Percentiles rank a stretch among this genome's conserved stretches.
These are phyloP conservation scores for Pollenia angustigena DNA, from an alignment of 2,888 invertebrate genomes.

Conservation along the genomic window DNA sequence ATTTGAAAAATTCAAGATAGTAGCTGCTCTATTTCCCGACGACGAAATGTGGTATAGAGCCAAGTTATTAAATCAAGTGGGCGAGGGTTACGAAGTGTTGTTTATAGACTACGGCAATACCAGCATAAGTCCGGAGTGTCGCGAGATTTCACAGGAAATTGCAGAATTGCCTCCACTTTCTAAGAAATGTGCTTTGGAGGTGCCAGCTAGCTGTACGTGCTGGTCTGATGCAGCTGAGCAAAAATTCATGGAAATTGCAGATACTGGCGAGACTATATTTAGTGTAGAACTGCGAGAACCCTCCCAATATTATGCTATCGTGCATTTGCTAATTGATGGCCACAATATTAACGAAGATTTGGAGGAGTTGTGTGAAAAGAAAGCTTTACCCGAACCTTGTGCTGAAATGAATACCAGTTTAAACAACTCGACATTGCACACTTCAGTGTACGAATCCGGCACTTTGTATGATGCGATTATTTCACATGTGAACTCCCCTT, in stretches of 20 bases:
- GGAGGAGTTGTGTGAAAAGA: conserved; percentile 85
- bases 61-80: conserved; percentile 86
- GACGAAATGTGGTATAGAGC: conserved; percentile 89
- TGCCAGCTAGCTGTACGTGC: conserved; percentile 85
- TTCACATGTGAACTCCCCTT: conserved; percentile 89
- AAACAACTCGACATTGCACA: conserved; percentile 73
- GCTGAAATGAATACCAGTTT: conserved; percentile 74
- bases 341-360: conserved; percentile 88
- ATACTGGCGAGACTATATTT: conserved; percentile 89
- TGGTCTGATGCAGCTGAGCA: conserved; percentile 89
- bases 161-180: conserved; percentile 86
- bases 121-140: conserved; percentile 86
- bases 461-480: conserved; percentile 85
- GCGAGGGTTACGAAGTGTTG: conserved; percentile 86
- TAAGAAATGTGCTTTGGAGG: conserved; percentile 86
- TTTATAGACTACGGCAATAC: conserved; percentile 90
- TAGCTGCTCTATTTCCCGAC: conserved; percentile 88
- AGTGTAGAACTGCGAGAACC: conserved; percentile 88
- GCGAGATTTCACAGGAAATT: conserved; percentile 87
- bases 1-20: conserved; percentile 85
- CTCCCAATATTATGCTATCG: conserved; percentile 87
- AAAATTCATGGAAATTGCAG: conserved; percentile 88
- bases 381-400: conserved; percentile 73
- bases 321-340: conserved; percentile 87
- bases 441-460: conserved; percentile 74